Conservation (phyloP, 2,888 invertebrate species). For the Synergus gifuensis region DNA sequence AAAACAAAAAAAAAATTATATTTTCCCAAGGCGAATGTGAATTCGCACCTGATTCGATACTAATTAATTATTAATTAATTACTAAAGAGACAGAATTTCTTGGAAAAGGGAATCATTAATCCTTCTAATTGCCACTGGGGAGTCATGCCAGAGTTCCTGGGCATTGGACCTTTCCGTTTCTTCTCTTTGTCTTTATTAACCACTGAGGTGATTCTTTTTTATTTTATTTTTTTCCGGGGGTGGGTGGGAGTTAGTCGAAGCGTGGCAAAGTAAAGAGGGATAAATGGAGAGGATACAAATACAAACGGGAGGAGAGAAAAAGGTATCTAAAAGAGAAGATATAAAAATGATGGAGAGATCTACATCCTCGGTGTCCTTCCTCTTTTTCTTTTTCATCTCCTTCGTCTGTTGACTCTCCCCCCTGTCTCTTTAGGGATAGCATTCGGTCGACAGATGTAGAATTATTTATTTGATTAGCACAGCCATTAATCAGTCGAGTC, state of each 20-base stretch:
- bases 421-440: slow-evolving; percentile 46
- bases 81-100: not conserved
- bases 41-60: not conserved
- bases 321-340: slow-evolving; percentile 9
- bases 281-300: not conserved
- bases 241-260: not conserved
- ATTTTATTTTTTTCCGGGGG: not conserved
- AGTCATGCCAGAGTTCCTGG: slow-evolving; percentile 57
- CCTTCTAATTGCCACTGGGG: slow-evolving; percentile 72
- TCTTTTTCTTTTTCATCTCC: slow-evolving; percentile 55
- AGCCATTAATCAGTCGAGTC: slow-evolving; percentile 66
- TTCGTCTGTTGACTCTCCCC: slow-evolving; percentile 42
- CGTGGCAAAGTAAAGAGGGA: not conserved
- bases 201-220: not conserved
- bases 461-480: slow-evolving; percentile 72
- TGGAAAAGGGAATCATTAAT: slow-evolving; percentile 69
- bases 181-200: slow-evolving; percentile 1
- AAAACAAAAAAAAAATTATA: not conserved
- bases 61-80: not conserved
- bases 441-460: slow-evolving; percentile 73
- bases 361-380: slow-evolving; percentile 56
- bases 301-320: not conserved
- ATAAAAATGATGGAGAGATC: slow-evolving; percentile 45
- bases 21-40: not conserved
- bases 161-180: not conserved